These are phyloP conservation scores for Salarias fasciatus DNA, from an alignment of 2,797 vertebrate genomes.

Conservation along the genomic window DNA sequence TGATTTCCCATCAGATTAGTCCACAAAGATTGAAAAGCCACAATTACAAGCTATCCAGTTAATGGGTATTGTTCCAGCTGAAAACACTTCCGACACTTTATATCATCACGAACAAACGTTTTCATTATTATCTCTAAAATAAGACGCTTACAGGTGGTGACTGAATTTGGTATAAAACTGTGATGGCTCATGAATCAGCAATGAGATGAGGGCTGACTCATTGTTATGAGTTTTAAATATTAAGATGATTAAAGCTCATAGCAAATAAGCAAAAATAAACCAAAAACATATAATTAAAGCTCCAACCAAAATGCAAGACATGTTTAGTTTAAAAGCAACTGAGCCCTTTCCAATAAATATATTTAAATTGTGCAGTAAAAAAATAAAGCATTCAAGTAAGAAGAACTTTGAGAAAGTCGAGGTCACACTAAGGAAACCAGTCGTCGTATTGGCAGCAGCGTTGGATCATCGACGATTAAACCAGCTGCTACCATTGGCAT, in stretches of 20 bases:
- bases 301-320: background rate
- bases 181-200: too few relatives aligned
- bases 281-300: background rate
- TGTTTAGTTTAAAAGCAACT: conserved; percentile 8
- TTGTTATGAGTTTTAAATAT: background rate
- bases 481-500: conserved; percentile 98
- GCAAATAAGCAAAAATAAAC: background rate
- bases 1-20: background rate
- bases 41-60: conserved; percentile 8
- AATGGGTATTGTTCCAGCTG: background rate
- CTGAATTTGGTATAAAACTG: too few relatives aligned
- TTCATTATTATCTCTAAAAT: too few relatives aligned
- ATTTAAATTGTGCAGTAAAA: conserved; percentile 2
- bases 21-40: background rate
- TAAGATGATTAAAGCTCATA: background rate
- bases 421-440: conserved; percentile 89
- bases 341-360: background rate
- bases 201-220: background rate
- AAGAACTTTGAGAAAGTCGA: conserved; percentile 22
- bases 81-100: background rate
- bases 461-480: conserved; percentile 92
- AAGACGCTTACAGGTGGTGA: too few relatives aligned
- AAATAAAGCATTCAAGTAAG: background rate
- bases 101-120: background rate
- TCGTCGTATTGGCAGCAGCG: conserved; percentile 91